Evolutionary conservation across 2,113 vertebrate species (phyloP), one percentile per base, ranked within the genome.

Genomic region (Steatornis caripensis): DNA sequence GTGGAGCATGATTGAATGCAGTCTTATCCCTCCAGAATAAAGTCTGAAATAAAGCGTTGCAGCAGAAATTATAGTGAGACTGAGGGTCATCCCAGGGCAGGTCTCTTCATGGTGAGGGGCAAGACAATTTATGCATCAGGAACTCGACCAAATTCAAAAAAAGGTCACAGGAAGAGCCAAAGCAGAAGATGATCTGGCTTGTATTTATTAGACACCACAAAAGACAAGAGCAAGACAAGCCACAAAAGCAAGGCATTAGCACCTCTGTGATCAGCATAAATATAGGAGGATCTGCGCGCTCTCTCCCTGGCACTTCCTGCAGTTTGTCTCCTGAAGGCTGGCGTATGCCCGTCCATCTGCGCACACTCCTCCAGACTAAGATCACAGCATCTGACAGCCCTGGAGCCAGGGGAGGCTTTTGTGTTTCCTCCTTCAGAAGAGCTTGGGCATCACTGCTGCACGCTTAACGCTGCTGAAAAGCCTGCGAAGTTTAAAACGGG

Each of bases 111-210:
- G 41, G 37, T 20, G 22, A 88, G 88, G 66, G 39, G 57, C 64
- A 87, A 84, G 49, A 32, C 41, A 34, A 84, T 12, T 45, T 57
- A 60, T 8, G 39, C 23, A 54, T 48, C 77, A 81, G 62, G 39
- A 94, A 46, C 87, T 30, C 61, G 61, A 85, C n/a, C 66, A 89
- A 84, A 85, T 93, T 81, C 58, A 92, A 84, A 94, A 48, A 83
- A 83, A 89, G 87, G 74, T 93, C 62, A 66, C 26, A 29, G 68
- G 48, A 91, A 65, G 34, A 90, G 61, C 41, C 46, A 46, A 75
- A 83, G 68, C 32, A 75, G 55, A 81, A 48, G 62, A 92, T 61
- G 23, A 95, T 94, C 23, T 64, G 69, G 39, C 39, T 75, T 76
- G 27, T 91, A 92, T 91, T 91, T 91, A 95, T 93, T 71, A 87